These are phyloP conservation scores for Gasterosteus aculeatus DNA, from an alignment of 2,113 vertebrate species.

Conservation along the genomic window DNA sequence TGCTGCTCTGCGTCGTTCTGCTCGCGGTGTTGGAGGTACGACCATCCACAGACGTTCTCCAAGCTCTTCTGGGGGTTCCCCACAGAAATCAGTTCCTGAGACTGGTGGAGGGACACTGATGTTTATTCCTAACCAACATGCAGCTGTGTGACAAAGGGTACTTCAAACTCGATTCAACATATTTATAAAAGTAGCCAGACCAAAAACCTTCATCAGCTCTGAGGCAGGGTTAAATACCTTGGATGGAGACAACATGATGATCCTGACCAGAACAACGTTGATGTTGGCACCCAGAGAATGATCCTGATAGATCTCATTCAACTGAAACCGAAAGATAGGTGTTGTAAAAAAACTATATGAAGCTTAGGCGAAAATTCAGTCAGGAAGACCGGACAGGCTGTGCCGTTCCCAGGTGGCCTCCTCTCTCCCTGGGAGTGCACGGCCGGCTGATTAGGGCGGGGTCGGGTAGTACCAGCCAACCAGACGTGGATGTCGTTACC, in stretches of 20 bases:
- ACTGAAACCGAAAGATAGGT: conserved; percentile 75
- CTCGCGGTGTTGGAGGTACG: conserved; percentile 91
- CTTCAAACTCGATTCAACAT: background rate
- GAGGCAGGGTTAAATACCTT: conserved; percentile 81
- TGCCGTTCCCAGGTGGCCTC: no score
- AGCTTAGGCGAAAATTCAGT: no score
- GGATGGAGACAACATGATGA: conserved; percentile 86
- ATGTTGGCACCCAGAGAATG: conserved; percentile 93
- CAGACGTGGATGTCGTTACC: no score
- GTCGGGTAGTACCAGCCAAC: no score
- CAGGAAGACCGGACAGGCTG: no score
- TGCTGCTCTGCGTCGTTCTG: conserved; percentile 89
- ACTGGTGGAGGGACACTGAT: conserved; percentile 67
- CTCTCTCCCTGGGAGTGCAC: no score
- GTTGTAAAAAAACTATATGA: background rate
- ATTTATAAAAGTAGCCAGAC: background rate
- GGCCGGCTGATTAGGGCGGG: no score
- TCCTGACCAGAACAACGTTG: conserved; percentile 91
- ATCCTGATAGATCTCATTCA: conserved; percentile 97
- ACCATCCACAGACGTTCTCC: conserved; percentile 97
- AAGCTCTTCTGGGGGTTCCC: conserved; percentile 94
- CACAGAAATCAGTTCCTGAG: conserved; percentile 87
- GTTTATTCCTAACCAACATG: background rate
- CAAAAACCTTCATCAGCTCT: background rate
- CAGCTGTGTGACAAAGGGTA: background rate